Conservation (phyloP, 2,888 invertebrate species). For the Tridacna crocea region DNA sequence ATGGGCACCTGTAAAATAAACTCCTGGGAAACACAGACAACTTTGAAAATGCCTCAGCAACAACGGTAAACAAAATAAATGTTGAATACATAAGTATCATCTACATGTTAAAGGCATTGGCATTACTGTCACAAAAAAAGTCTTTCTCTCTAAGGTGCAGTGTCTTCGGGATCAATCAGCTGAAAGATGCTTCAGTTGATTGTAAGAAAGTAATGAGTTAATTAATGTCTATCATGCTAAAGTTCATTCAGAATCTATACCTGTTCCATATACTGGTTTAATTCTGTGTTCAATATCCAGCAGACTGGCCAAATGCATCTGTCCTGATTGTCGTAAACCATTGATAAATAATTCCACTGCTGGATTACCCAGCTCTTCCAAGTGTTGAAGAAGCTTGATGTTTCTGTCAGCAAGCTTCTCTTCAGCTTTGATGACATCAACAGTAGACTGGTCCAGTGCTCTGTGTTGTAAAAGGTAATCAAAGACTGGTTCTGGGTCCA, state of each 20-base stretch:
- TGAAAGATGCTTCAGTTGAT: too few species aligned
- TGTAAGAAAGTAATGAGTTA: too few species aligned
- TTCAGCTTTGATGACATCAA: slow-evolving; percentile 70
- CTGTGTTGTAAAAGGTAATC: slow-evolving; percentile 82
- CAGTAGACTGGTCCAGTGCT: slow-evolving; percentile 72
- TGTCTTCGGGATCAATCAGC: too few species aligned
- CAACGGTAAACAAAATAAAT: too few species aligned
- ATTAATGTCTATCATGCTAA: neutral
- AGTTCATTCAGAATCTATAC: slow-evolving; percentile 42
- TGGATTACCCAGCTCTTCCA: slow-evolving; percentile 77
- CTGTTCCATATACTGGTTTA: slow-evolving; percentile 77
- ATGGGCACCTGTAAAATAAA: too few species aligned
- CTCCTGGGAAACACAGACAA: too few species aligned
- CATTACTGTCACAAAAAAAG: too few species aligned
- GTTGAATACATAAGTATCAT: too few species aligned
- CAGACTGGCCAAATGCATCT: slow-evolving; percentile 80
- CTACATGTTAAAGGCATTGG: too few species aligned
- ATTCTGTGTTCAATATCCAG: slow-evolving; percentile 79
- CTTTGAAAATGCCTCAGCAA: too few species aligned
- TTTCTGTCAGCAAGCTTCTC: slow-evolving; percentile 75
- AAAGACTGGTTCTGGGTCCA: slow-evolving; percentile 81
- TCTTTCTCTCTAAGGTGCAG: too few species aligned
- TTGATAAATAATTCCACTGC: slow-evolving; percentile 81
- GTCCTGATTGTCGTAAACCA: slow-evolving; percentile 82
- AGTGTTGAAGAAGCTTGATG: slow-evolving; percentile 74